These are phyloP conservation scores for Plecturocebus donacophilus DNA, from an alignment of 2,113 vertebrate species.

Conservation along the genomic window DNA sequence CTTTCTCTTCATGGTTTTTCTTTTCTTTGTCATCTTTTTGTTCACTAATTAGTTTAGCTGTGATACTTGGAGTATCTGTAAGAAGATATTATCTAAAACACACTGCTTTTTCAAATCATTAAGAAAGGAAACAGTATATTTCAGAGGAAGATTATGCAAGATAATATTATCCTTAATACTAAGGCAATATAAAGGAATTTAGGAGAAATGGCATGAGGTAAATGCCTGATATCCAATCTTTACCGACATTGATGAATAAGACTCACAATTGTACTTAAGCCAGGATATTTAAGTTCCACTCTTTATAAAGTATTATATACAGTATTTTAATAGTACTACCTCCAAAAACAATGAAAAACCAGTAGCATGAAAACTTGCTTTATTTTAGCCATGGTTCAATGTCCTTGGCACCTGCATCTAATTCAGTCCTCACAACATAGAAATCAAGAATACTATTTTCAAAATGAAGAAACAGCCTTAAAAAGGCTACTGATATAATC, in stretches of 20 bases:
- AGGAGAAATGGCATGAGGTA: neutral
- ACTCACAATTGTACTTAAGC: neutral
- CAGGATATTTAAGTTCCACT: neutral
- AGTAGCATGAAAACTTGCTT: neutral
- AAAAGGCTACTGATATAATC: neutral
- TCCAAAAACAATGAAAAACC: neutral
- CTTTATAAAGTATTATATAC: neutral
- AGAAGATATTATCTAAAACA: constrained; percentile 56
- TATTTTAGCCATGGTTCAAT: neutral
- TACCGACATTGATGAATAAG: neutral
- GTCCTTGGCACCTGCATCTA: neutral
- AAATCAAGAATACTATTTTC: neutral
- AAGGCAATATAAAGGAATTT: neutral
- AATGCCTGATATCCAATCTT: neutral
- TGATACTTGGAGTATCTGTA: constrained; percentile 98
- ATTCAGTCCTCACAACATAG: neutral
- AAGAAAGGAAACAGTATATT: neutral
- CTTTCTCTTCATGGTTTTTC: constrained; percentile 99
- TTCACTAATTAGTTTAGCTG: constrained; percentile 98
- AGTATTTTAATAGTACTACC: neutral
- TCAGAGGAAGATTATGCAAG: neutral
- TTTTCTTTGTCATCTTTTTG: constrained; percentile 99
- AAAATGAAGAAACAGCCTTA: neutral
- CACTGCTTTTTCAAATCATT: constrained; percentile 39
- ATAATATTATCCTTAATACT: neutral